These are phyloP conservation scores for Diarsia mendica DNA, from an alignment of 2,888 invertebrate genomes.

Conservation along the genomic window DNA sequence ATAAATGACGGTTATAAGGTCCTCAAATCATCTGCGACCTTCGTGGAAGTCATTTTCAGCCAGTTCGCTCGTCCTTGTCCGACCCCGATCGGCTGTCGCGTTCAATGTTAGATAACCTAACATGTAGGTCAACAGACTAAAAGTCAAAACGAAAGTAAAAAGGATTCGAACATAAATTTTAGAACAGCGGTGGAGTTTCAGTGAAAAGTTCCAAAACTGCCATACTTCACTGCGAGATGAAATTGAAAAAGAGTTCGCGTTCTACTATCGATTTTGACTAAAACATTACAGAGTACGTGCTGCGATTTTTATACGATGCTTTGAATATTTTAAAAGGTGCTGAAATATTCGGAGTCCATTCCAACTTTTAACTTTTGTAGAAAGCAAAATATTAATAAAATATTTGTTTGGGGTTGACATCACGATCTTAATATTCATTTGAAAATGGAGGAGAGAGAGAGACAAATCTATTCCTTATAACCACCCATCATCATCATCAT, in stretches of 20 bases:
- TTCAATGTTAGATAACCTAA: conserved; percentile 24
- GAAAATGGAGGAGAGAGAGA: not conserved
- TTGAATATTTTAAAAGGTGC: conserved; percentile 38
- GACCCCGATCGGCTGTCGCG: conserved; percentile 21
- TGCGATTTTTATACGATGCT: conserved; percentile 11
- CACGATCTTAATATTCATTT: not conserved
- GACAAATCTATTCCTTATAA: not conserved
- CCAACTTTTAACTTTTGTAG: conserved; percentile 12
- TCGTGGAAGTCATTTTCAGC: conserved; percentile 32
- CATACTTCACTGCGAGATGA: conserved; percentile 41
- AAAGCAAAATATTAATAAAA: conserved; percentile 2
- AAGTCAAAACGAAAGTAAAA: conserved; percentile 48
- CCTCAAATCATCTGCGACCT: conserved; percentile 68
- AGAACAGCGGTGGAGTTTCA: conserved; percentile 32
- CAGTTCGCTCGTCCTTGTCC: conserved; percentile 22
- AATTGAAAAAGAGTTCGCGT: conserved; percentile 50
- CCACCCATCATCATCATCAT: too few relatives aligned
- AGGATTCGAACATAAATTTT: conserved; percentile 50
- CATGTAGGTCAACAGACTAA: conserved; percentile 41
- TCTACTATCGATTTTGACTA: conserved; percentile 48
- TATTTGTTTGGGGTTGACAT: not conserved
- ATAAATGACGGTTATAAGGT: conserved; percentile 67
- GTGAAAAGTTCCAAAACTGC: conserved; percentile 54
- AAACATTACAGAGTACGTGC: conserved; percentile 46
- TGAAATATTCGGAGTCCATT: conserved; percentile 17